These are phyloP conservation scores for Micropoecilia bifurca DNA, from an alignment of 2,797 vertebrate species.

Conservation along the genomic window DNA sequence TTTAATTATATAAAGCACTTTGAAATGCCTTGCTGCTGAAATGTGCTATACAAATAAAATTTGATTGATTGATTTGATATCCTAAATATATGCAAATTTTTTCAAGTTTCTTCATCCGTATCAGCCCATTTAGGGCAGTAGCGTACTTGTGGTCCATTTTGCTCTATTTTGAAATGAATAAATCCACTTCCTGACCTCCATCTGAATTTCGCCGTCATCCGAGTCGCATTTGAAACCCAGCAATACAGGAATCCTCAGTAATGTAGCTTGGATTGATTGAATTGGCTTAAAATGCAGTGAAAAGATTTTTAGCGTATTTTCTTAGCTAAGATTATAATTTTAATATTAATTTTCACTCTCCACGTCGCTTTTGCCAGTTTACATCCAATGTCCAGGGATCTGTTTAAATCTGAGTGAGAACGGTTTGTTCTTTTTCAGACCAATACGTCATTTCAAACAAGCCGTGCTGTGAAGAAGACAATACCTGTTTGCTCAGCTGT, in stretches of 20 bases:
- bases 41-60: no score
- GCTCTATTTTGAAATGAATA: no score
- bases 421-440: conserved; percentile 60
- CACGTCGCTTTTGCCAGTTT: background rate
- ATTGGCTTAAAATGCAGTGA: background rate
- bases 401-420: conserved; percentile 27
- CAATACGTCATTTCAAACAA: conserved; percentile 78
- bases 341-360: background rate
- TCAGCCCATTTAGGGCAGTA: no score
- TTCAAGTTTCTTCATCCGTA: no score
- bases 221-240: background rate
- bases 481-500: conserved; percentile 82
- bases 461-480: conserved; percentile 72
- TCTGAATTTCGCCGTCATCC: no score
- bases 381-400: background rate
- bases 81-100: no score
- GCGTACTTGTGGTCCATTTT: no score
- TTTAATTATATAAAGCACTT: no score
- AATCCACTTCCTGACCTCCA: no score
- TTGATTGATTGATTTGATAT: no score
- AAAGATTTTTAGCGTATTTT: background rate
- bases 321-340: background rate
- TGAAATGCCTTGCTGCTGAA: no score
- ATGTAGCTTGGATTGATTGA: background rate
- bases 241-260: background rate